A percentile compares a stretch with the other conserved stretches of the same genome.
Evolutionary conservation across 2,797 vertebrate species (phyloP).

Genomic region (Anguilla marmorata): DNA sequence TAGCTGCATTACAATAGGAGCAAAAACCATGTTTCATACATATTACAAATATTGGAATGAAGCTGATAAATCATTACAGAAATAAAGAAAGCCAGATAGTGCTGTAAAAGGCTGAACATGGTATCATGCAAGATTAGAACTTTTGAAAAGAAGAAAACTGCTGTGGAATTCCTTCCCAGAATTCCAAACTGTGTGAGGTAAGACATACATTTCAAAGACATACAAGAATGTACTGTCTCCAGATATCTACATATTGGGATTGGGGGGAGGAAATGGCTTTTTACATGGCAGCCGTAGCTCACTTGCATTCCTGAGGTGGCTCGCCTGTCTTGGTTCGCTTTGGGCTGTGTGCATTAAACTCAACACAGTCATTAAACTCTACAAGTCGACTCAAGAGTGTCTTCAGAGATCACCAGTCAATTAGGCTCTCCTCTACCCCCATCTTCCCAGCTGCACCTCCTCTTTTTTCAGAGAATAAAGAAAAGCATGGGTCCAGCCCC

Average conservation of each 20-base stretch:
- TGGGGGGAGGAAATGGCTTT: not conserved
- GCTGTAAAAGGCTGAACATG: not conserved
- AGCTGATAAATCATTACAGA: not conserved
- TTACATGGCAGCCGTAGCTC: not conserved
- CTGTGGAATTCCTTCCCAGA: not conserved
- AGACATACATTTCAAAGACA: not conserved
- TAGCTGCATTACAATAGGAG: not conserved
- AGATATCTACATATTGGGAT: not conserved
- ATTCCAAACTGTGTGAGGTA: not conserved
- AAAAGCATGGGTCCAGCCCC: slow-evolving; percentile 56
- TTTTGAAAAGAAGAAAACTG: too few relatives aligned
- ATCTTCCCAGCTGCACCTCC: not conserved
- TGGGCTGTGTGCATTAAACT: slow-evolving; percentile 33
- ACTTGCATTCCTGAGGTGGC: slow-evolving; percentile 6
- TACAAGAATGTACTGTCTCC: not conserved
- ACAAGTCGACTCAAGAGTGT: slow-evolving; percentile 66
- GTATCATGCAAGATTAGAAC: not conserved
- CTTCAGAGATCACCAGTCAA: slow-evolving; percentile 72
- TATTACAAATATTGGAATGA: not conserved
- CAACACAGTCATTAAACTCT: slow-evolving; percentile 50
- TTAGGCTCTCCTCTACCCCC: slow-evolving; percentile 56
- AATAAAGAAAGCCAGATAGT: not conserved
- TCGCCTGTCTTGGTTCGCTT: not conserved
- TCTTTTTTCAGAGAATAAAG: slow-evolving; percentile 59
- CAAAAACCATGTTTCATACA: not conserved